Conservation (phyloP, 2,113 vertebrate genomes). For the Proterorhinus semilunaris region DNA sequence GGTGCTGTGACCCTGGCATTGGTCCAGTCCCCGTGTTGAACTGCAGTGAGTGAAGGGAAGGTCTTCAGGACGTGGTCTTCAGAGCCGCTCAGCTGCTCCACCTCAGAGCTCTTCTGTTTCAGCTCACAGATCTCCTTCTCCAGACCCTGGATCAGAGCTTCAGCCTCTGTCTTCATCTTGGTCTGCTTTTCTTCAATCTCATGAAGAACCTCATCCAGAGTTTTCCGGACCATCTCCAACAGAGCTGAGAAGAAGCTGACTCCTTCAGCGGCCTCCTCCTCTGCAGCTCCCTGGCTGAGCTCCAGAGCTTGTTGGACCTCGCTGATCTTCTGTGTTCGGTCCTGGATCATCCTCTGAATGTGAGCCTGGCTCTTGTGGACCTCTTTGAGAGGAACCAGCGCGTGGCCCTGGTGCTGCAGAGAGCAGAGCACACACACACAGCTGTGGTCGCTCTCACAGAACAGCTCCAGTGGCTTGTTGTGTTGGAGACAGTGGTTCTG, state of each 20-base stretch:
- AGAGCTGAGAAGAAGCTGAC: neutral
- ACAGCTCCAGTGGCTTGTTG: conserved; percentile 2
- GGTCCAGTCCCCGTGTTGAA: neutral
- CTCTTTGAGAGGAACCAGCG: neutral
- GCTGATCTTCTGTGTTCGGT: neutral
- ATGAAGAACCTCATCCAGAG: neutral
- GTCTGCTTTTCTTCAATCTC: neutral
- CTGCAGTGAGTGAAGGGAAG: neutral
- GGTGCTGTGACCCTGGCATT: neutral
- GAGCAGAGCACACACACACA: neutral
- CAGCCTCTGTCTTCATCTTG: neutral
- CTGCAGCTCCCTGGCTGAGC: conserved; percentile 1
- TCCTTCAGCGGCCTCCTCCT: neutral
- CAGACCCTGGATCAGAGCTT: neutral
- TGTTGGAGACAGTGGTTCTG: neutral
- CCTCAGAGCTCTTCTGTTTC: neutral
- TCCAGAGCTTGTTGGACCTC: neutral
- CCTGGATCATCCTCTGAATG: neutral
- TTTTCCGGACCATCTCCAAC: neutral
- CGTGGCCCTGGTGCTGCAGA: neutral
- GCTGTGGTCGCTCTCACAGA: neutral
- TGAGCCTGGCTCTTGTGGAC: neutral
- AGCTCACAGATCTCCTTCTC: conserved; percentile 1
- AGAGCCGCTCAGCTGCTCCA: neutral
- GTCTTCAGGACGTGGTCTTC: neutral